Base-by-base conservation (phyloP, 2,888 invertebrate genomes). In the Periphyllus acericola region DNA sequence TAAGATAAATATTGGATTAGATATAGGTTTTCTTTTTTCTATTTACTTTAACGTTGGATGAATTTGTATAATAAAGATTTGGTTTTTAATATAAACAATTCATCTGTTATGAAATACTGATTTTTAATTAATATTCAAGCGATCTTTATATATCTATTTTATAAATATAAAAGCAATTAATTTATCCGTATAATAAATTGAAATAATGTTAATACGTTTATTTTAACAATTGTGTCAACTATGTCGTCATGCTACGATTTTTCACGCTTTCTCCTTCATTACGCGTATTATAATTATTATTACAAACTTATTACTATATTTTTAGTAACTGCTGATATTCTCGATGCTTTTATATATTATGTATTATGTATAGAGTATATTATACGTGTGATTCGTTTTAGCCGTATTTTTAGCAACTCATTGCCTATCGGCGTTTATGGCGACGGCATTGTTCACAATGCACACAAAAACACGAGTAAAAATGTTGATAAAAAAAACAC, bases 241-340 rank as follows among this genome's bases (percentile, higher is more conserved):
- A 52, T 55, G 32, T 76, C 32, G 66, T 85, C 76, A 85, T 34
- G 84, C 76, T 76, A 29, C 19, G 46, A 78, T 85, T 76, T 66
- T 71, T 78, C 34, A 85, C 84, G 84, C 84, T 85, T 78, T 85
- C 76, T 78, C 84, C 46, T 78, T 52, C 46, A 78, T 78, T 84
- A 76, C 25, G 66, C 83, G 66, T 68, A 68, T 76, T 68, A 76
- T 68, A 68, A 68, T 71, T 71, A 19, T 71, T 19, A 66, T 36
- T 60, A 25, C 34, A 46, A 9, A 32, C 21, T 60, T 78, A 66
- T 66, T 29, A 29, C 32, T 55, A 17, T 84, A 72, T 74, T 55
- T 55, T 66, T 46, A 25, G 66, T 76, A 40, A n/a, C 21, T 60
- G 25, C 60, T 76, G 25, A n/a, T 66, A 17, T 76, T 76, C n/a